Evolutionary conservation across 2,797 vertebrate species (phyloP), one percentile per base, ranked within the genome.

Genomic region (Anomalospiza imberbis): DNA sequence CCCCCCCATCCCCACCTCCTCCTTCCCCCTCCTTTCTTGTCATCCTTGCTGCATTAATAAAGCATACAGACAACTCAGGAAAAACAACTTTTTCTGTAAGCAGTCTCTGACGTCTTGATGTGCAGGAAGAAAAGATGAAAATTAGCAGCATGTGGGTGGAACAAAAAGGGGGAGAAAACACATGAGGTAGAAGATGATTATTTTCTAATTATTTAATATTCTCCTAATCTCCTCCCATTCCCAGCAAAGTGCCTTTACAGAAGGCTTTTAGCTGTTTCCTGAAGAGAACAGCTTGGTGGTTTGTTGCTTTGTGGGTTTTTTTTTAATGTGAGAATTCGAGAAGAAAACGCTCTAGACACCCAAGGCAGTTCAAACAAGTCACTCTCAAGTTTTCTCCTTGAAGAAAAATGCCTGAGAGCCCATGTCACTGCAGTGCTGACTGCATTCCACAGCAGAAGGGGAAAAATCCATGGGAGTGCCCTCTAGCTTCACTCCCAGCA

Each of bases 121-220:
- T 94, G 89, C 91, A 97, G 95, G 91, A 92, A 95, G 94, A 93
- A 95, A 97, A 77, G 95, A 93, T 67, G 95, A 96, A 96, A 96
- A 96, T 96, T 96, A 96, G 90, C 93, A 94, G 93, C 86, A 95
- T 36, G 95, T 96, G 93, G 95, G 96, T 78, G 95, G 95, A 96
- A 97, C 95, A 96, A 94, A 95, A 94, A 85, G 24, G 70, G 80
- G 73, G 48, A 88, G 47, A 32, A 82, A 85, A 89, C 74, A 93
- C 48, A 93, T 40, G 58, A 95, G 77, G 77, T 51, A 94, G 81
- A 94, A 91, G 84, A 93, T 85, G 8, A 93, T 96, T 94, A 94
- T 96, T 95, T 96, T 91, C 83, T 93, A 95, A 96, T 95, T 93
- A 95, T 94, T 97, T 96, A 97, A 89, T 95, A 94, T 84, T 95